Base-by-base conservation (phyloP, 1,140 invertebrate genomes). In the Drosophila athabasca region DNA sequence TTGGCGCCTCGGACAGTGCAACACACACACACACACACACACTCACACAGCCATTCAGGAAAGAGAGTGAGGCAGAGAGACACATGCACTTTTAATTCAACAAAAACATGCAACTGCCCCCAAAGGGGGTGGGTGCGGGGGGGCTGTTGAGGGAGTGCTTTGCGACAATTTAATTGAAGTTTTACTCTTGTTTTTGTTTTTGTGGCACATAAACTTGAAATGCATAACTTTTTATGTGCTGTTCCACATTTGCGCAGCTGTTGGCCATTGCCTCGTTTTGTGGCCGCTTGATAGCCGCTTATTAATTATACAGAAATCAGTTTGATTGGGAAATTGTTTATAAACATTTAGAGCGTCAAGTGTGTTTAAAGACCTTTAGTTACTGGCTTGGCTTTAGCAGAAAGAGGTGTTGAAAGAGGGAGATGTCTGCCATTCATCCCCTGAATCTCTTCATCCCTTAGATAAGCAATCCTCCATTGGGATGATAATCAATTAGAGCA, bases 101-200 rank as follows among this genome's bases (percentile, higher is more conserved):
- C 83, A 82, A 88, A 88, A 85, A 87, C 82, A 85, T 85, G 82
- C 82, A 85, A 85, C 83, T 79, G 62, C 66, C 65, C 64, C 62
- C 22, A 53, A 46, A 54, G 54, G 49, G 15, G 41, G 49, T 13
- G 24, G 9, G 26, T 19, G 13, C 9, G 4, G 9, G 31, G 6
- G n/a, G 19, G n/a, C 39, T 22, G 31, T 41, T 17, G 51, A 22
- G 48, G 62, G 52, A 51, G 51, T 71, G 44, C 52, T 73, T 44
- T 53, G 64, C 75, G 82, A 85, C 80, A 83, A 73, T 83, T 79
- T 83, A 83, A 83, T 83, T 83, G 75, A 58, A 75, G 75, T 83
- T 79, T 68, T 76, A 59, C 54, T 57, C 54, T 26, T 15, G 9
- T 57, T 57, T 57, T 5, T 39, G 35, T 39, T 39, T 35, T 39